Percentiles rank a stretch among this genome's conserved stretches.
phyloP scores from a whole-genome alignment of 2,113 vertebrate genomes.

The Coryphaenoides rupestris region DNA sequence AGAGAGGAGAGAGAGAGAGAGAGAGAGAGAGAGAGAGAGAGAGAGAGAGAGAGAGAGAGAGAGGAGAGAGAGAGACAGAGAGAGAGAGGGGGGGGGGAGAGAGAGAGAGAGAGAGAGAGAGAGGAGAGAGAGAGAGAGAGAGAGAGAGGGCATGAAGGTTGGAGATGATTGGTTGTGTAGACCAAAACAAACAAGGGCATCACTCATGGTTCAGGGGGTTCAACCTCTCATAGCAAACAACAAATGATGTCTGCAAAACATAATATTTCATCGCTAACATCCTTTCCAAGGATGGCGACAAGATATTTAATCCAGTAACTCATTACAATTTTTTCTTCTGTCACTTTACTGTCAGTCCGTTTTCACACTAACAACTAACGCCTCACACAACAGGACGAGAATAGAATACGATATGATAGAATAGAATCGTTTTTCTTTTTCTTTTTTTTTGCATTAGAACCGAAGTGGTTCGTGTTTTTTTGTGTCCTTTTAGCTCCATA shows the following conservation, averaged over 20 bases:
- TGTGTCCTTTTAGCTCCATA: too few species aligned
- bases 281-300: constrained; percentile 23
- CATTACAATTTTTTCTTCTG: constrained; percentile 1
- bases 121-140: not conserved
- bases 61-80: not conserved
- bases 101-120: not conserved
- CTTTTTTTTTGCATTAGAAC: too few species aligned
- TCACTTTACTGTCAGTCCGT: constrained; percentile 17
- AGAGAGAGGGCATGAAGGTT: constrained; percentile 25
- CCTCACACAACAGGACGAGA: too few species aligned
- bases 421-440: too few species aligned
- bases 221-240: constrained; percentile 36
- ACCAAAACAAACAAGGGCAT: constrained; percentile 39
- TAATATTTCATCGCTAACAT: constrained; percentile 31
- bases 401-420: too few species aligned
- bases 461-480: too few species aligned
- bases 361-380: too few species aligned
- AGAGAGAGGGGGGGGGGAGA: too few species aligned
- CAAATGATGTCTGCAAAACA: constrained; percentile 37
- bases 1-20: too few species aligned
- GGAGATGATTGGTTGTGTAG: constrained; percentile 43
- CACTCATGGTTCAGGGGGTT: constrained; percentile 19
- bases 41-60: too few species aligned
- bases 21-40: too few species aligned
- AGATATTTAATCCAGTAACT: constrained; percentile 39